Base-by-base conservation (phyloP, 1,140 invertebrate genomes). In the Amphibalanus amphitrite region DNA sequence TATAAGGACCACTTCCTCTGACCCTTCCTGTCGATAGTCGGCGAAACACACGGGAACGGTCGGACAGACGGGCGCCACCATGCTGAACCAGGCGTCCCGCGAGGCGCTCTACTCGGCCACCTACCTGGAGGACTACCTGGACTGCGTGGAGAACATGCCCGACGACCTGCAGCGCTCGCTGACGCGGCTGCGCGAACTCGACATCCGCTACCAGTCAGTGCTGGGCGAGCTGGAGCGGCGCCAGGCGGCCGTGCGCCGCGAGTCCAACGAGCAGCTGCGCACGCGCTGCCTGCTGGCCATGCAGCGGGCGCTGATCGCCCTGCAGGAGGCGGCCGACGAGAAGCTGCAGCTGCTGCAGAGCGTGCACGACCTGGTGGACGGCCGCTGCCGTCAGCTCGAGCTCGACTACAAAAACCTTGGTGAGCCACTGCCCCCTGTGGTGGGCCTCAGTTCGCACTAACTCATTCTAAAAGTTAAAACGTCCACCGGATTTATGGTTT, bases 101-200 rank as follows among this genome's bases (percentile, higher is more conserved):
- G 93, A 95, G 80, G 91, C 91, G 71, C 82, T 92, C 72, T 90
- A 90, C 81, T 92, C 91, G 40, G 92, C 91, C 69, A 90, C 90
- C 30, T 97, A 95, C 80, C 88, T 97, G 74, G 92, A 97, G 82
- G 93, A 96, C 83, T 97, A 95, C 80, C 84, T 97, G 67, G 95
- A 97, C 82, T 93, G 90, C 76, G 90, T 95, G 71, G 93, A 97
- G 85, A 95, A 95, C 84, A 81, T 97, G 71, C 93, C 94, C 29
- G 92, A 96, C 80, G 93, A 97, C 81, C 82, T 97, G 73, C 92
- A 95, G 80, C 85, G 93, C 78, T 87, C 92, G 77, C 85, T 96
- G 76, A 91, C 93, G 69, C 86, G 91, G 78, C 86, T 96, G 80
- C 85, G 92, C 75, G 93, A 97, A 81, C 84, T 95, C 69, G 93